These are phyloP conservation scores for Cheirogaleus major DNA, from an alignment of 2,797 vertebrate genomes.

Conservation along the genomic window DNA sequence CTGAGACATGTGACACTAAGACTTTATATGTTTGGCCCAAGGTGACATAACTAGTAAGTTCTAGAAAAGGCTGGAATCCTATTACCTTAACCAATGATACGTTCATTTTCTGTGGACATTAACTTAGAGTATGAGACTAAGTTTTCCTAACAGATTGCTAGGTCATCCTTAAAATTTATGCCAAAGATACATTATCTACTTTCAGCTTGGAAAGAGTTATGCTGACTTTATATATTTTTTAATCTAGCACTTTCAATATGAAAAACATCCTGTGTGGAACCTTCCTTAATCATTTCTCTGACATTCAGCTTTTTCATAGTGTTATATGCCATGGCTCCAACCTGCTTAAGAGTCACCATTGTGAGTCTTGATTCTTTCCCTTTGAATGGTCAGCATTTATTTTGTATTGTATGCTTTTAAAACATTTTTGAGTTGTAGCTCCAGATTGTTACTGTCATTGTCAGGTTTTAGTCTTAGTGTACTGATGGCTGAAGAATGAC, in stretches of 20 bases:
- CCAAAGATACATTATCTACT: not conserved
- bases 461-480: too few species aligned
- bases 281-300: not conserved
- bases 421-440: conserved; percentile 21
- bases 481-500: too few species aligned
- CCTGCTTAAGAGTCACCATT: not conserved
- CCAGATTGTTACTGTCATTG: not conserved
- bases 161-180: not conserved
- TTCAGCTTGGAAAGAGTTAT: not conserved
- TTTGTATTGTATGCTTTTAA: conserved; percentile 5
- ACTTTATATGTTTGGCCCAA: not conserved
- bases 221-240: not conserved
- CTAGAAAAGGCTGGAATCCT: not conserved
- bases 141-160: not conserved
- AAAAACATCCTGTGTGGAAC: not conserved
- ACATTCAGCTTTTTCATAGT: not conserved
- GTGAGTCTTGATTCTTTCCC: not conserved
- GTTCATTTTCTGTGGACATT: not conserved
- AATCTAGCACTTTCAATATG: not conserved
- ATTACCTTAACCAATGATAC: conserved; percentile 9
- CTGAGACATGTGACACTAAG: not conserved
- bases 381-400: conserved; percentile 2
- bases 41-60: conserved; percentile 10
- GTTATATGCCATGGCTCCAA: not conserved
- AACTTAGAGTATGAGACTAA: not conserved